Base-by-base conservation (phyloP, 1,140 invertebrate genomes). In the silkworm (Bombyx mori) region DNA sequence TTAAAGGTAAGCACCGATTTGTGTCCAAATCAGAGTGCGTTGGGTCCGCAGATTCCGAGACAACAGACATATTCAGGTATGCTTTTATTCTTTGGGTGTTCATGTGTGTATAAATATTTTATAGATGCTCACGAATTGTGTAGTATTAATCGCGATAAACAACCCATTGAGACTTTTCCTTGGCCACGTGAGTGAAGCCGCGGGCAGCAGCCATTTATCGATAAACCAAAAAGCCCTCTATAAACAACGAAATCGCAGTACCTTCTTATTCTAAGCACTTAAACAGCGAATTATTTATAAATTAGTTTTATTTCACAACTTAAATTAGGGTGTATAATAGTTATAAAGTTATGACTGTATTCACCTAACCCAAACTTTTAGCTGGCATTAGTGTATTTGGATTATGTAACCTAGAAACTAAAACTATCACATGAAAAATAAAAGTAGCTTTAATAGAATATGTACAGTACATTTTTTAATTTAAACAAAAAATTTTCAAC, bases 271-370 rank as follows among this genome's bases (percentile, higher is more conserved):
- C 26, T 35, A 35, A 35, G 26, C 26, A 35, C 26, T 35, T 35
- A 35, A 35, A 35, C 26, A 35, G 4, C 35, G 52, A 6, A 42
- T 6, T 42, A 48, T 59, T 69, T 77, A 79, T 86, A 83, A 85
- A 82, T 84, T 79, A 83, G 67, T 79, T 86, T 85, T 83, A 86
- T 82, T 86, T 85, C 80, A 82, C 75, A 84, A 83, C 80, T 84
- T 83, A 86, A 69, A 54, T 62, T 67, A 65, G 52, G 58, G 56
- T 61, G 57, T 60, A 54, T 79, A 74, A 65, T 75, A 77, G 71
- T 78, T 71, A 80, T 82, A 86, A 83, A 69, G 71, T 79, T 77
- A 78, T 87, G 82, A 87, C 83, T 86, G 73, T 75, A 83, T 77
- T 71, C 70, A 82, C 71, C 79, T 75, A 75, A 75, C 62, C 70